Evolutionary conservation across 2,888 invertebrate species (phyloP).

Genomic region (Ophion ellenae): DNA sequence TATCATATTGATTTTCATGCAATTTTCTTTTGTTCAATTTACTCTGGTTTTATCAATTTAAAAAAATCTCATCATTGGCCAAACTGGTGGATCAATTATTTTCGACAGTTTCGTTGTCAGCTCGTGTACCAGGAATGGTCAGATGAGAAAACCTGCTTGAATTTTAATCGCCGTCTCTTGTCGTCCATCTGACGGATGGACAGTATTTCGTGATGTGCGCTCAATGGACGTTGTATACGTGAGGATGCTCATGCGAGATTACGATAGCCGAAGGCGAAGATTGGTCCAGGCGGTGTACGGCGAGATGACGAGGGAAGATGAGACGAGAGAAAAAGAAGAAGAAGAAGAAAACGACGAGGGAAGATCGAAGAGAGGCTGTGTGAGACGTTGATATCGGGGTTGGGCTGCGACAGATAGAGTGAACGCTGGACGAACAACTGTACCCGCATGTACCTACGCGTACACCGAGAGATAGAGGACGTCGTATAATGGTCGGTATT

Average conservation of each 20-base stretch:
- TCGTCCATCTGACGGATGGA: background rate
- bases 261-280: slow-evolving; percentile 9
- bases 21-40: too few species aligned
- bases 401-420: slow-evolving; percentile 45
- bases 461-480: slow-evolving; percentile 55
- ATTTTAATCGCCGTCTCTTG: background rate
- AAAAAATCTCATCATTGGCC: too few species aligned
- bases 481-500: slow-evolving; percentile 79
- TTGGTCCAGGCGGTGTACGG: slow-evolving; percentile 27
- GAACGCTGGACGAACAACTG: slow-evolving; percentile 31
- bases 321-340: slow-evolving; percentile 38
- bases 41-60: too few species aligned
- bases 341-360: slow-evolving; percentile 24
- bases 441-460: slow-evolving; percentile 21
- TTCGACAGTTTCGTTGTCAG: background rate
- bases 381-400: slow-evolving; percentile 51
- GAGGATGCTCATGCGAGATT: background rate
- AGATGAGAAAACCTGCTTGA: background rate
- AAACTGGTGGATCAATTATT: background rate
- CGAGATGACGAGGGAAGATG: slow-evolving; percentile 29
- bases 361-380: slow-evolving; percentile 45
- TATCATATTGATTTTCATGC: too few species aligned
- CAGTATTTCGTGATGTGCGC: background rate
- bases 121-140: background rate
- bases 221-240: background rate